Conservation (phyloP, 2,797 vertebrate species). For the Strix occidentalis region DNA sequence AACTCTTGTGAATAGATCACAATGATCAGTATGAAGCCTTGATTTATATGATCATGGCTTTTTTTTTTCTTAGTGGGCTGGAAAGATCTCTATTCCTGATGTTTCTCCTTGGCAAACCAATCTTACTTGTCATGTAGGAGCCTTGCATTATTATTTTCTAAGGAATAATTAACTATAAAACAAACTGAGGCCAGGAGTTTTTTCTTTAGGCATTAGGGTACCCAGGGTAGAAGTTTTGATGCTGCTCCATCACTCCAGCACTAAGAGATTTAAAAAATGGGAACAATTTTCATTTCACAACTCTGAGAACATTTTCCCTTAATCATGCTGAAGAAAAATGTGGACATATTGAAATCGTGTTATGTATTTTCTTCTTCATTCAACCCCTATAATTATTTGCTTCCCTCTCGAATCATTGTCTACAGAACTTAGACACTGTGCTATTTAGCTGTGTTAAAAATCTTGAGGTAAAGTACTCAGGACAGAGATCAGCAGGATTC, state of each 20-base stretch:
- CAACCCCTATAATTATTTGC: neutral
- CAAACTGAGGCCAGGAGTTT: neutral
- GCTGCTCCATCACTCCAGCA: neutral
- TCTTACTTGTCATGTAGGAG: neutral
- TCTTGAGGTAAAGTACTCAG: neutral
- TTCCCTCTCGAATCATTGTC: neutral
- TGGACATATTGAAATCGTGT: neutral
- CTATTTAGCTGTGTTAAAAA: neutral
- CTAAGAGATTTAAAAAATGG: neutral
- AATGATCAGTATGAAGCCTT: neutral
- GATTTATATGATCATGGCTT: neutral
- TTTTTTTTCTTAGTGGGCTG: neutral
- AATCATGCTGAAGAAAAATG: neutral
- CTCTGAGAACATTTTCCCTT: neutral
- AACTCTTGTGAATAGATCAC: neutral
- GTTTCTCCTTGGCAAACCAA: neutral
- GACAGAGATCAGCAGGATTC: neutral
- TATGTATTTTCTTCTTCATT: neutral
- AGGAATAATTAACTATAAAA: neutral
- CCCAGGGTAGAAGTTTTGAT: neutral
- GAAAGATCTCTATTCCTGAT: neutral
- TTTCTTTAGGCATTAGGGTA: neutral
- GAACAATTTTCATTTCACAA: neutral
- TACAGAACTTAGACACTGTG: neutral
- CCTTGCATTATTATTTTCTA: neutral